A percentile compares a stretch with the other conserved stretches of the same genome.
Evolutionary conservation across 2,797 vertebrate species (phyloP).

Genomic region (Dendrocincla tyrannina): DNA sequence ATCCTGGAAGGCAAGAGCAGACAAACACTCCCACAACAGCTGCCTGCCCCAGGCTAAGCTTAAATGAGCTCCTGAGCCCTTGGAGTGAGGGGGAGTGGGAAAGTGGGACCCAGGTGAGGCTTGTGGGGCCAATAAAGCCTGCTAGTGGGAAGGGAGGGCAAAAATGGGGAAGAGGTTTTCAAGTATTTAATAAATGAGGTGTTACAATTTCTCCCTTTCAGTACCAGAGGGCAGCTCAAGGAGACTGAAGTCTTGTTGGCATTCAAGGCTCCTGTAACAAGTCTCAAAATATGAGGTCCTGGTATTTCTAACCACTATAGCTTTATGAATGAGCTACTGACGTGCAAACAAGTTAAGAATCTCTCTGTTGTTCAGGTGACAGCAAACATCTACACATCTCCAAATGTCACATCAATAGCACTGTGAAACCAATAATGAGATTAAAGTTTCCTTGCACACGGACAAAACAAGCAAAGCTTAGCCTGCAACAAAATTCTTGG

Average conservation of each 20-base stretch:
- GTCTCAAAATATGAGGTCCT: background rate
- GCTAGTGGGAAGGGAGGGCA: background rate
- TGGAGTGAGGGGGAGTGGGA: too few species aligned
- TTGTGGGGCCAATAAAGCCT: background rate
- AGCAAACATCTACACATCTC: background rate
- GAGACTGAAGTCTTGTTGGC: background rate
- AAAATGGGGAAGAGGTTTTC: background rate
- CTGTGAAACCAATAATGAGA: background rate
- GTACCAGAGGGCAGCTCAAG: fast-evolving
- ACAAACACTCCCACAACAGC: background rate
- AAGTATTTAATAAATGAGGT: background rate
- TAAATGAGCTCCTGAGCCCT: background rate
- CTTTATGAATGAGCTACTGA: background rate
- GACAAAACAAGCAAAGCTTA: background rate
- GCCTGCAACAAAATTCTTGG: background rate
- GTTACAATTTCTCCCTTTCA: background rate
- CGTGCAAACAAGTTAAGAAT: background rate
- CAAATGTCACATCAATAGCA: background rate
- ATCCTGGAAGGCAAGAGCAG: fast-evolving
- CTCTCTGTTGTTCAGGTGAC: background rate
- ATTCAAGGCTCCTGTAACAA: background rate
- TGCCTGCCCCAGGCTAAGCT: background rate
- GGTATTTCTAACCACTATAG: background rate
- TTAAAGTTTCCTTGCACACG: background rate
- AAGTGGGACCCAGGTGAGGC: background rate